A percentile compares a stretch with the other conserved stretches of the same genome.
phyloP scores from a whole-genome alignment of 1,140 invertebrate species.

The Chionoecetes opilio region DNA sequence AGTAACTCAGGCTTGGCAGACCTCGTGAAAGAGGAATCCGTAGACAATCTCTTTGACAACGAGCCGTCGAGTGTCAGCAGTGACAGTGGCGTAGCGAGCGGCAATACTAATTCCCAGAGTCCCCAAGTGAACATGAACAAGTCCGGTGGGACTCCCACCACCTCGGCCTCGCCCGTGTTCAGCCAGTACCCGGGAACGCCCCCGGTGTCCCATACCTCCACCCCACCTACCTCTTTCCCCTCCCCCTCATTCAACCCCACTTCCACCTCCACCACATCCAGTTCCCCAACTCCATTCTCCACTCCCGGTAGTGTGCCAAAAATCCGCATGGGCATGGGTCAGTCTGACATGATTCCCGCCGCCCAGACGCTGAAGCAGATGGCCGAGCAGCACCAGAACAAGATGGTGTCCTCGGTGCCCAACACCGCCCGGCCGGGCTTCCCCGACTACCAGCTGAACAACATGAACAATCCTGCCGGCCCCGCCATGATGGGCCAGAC shows the following conservation, averaged over 20 bases:
- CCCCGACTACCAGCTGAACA: slow-evolving; percentile 75
- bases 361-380: slow-evolving; percentile 97
- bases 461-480: slow-evolving; percentile 71
- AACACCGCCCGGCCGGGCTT: slow-evolving; percentile 71
- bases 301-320: slow-evolving; percentile 75
- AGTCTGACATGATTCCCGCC: slow-evolving; percentile 88
- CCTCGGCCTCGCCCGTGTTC: slow-evolving; percentile 80
- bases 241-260: slow-evolving; percentile 77
- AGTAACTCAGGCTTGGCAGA: slow-evolving; percentile 73
- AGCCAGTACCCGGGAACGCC: slow-evolving; percentile 81
- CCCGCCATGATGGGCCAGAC: slow-evolving; percentile 70
- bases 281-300: slow-evolving; percentile 72
- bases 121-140: slow-evolving; percentile 71
- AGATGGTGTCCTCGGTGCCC: slow-evolving; percentile 82
- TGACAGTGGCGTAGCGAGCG: slow-evolving; percentile 80
- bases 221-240: slow-evolving; percentile 79
- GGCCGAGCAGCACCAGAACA: slow-evolving; percentile 98
- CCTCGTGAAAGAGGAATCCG: slow-evolving; percentile 78
- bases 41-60: slow-evolving; percentile 77
- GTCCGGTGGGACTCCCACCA: slow-evolving; percentile 59
- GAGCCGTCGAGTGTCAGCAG: slow-evolving; percentile 80
- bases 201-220: slow-evolving; percentile 81
- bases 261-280: slow-evolving; percentile 70
- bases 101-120: slow-evolving; percentile 77
- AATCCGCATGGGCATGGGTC: slow-evolving; percentile 75